Evolutionary conservation across 92 coral and sea anemone genomes (phyloP).

Genomic region (Diadumene lineata): DNA sequence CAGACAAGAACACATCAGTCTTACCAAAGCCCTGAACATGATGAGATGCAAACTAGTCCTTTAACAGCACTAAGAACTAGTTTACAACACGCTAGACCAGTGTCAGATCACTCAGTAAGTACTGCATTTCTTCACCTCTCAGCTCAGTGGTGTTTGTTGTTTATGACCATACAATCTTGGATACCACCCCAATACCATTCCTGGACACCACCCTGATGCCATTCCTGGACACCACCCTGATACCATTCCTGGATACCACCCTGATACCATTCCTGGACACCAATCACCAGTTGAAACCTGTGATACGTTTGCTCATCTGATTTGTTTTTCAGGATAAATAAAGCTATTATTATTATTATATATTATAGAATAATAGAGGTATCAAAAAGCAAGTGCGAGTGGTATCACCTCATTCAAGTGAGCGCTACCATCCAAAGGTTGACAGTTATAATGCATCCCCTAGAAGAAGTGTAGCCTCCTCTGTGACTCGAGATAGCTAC

Average conservation of each 20-base stretch:
- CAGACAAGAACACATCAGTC: not conserved
- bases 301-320: too few relatives aligned
- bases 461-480: conserved; percentile 15
- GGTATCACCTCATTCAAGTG: conserved; percentile 55
- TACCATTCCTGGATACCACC: too few relatives aligned
- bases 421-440: conserved; percentile 7
- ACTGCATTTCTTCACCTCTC: too few relatives aligned
- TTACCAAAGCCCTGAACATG: not conserved
- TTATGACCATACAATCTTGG: too few relatives aligned
- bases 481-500: conserved; percentile 21
- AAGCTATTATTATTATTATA: too few relatives aligned
- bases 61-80: not conserved
- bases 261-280: too few relatives aligned
- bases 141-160: too few relatives aligned
- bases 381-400: conserved; percentile 70
- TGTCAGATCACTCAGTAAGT: not conserved
- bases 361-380: not conserved
- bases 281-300: too few relatives aligned
- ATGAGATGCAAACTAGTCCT: not conserved
- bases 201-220: too few relatives aligned
- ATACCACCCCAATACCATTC: too few relatives aligned
- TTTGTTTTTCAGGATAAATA: too few relatives aligned
- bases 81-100: not conserved
- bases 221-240: too few relatives aligned
- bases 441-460: not conserved